A percentile compares a stretch with the other conserved stretches of the same genome.
These are phyloP conservation scores for Cephus pulcher DNA, from an alignment of 2,888 invertebrate genomes.

Conservation along the genomic window DNA sequence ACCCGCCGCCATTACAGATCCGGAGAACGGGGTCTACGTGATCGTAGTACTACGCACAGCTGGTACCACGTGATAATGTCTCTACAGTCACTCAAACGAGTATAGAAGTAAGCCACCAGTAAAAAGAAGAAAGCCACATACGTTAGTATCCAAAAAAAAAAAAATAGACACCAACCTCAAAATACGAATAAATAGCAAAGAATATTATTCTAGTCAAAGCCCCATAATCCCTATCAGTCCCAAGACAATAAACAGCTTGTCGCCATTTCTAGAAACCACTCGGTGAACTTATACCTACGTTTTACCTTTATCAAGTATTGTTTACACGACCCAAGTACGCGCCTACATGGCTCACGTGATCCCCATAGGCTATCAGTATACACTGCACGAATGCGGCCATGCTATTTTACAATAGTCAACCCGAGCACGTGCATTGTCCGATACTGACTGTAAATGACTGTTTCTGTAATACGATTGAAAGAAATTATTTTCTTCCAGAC, in stretches of 20 bases:
- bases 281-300: constrained; percentile 24
- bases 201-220: not conserved
- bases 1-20: constrained; percentile 60
- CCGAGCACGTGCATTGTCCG: not conserved
- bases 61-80: constrained; percentile 23
- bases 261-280: constrained; percentile 5
- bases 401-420: not conserved
- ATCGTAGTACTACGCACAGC: constrained; percentile 61
- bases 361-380: not conserved
- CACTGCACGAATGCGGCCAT: not conserved
- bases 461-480: not conserved
- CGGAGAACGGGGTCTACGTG: constrained; percentile 45
- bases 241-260: not conserved
- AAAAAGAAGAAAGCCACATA: not conserved
- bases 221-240: not conserved
- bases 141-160: no score
- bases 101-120: not conserved
- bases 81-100: not conserved
- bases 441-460: not conserved
- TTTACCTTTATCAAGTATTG: constrained; percentile 39
- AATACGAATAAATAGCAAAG: not conserved
- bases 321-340: constrained; percentile 28
- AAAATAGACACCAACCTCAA: no score
- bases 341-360: constrained; percentile 2
- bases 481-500: not conserved